Percentiles rank a stretch among this genome's conserved stretches.
Conservation (phyloP, 2,113 vertebrate genomes). For the Ceratotherium simum region DNA sequence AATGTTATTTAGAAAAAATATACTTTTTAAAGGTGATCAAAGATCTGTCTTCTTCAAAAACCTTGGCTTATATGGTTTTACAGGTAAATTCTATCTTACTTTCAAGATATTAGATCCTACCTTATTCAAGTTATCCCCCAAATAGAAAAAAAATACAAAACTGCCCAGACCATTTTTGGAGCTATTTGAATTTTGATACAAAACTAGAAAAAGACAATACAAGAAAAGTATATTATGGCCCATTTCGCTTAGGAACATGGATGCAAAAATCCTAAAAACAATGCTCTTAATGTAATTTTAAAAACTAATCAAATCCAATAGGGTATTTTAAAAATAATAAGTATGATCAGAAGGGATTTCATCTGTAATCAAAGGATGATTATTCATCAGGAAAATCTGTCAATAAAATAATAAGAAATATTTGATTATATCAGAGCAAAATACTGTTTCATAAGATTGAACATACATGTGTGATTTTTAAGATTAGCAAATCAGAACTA, state of each 20-base stretch:
- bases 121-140: not conserved
- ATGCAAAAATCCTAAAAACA: not conserved
- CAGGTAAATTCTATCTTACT: not conserved
- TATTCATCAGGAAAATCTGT: not conserved
- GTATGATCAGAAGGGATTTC: not conserved
- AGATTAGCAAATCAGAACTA: not conserved
- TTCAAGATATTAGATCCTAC: not conserved
- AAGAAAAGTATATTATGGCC: not conserved
- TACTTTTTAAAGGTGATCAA: not conserved
- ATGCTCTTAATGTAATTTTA: too few relatives aligned
- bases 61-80: not conserved
- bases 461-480: not conserved
- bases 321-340: not conserved
- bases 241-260: not conserved
- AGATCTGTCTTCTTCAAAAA: not conserved
- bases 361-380: not conserved
- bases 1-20: not conserved
- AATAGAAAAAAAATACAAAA: not conserved
- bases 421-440: not conserved
- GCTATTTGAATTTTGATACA: not conserved
- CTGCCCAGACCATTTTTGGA: not conserved
- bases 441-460: not conserved
- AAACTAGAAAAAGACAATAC: not conserved
- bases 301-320: not conserved
- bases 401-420: not conserved